A percentile compares a stretch with the other conserved stretches of the same genome.
Conservation (phyloP, 2,113 vertebrate species). For the Apodemus sylvaticus region DNA sequence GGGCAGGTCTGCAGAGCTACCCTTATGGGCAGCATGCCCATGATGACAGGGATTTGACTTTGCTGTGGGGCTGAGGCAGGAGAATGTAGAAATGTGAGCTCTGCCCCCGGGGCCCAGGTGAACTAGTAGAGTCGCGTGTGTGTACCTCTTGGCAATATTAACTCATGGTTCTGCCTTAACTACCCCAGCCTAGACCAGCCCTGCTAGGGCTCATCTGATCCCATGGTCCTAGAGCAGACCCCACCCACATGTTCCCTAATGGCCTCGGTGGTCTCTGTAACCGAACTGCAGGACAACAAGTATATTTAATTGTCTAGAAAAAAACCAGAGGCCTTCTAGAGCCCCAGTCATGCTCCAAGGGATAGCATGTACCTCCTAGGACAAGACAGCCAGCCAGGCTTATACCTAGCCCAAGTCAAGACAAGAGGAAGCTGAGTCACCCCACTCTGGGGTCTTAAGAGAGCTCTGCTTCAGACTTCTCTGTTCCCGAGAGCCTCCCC, state of each 20-base stretch:
- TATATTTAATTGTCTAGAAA: not conserved
- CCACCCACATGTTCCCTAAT: not conserved
- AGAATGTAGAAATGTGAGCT: rapidly evolving
- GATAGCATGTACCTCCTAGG: rapidly evolving
- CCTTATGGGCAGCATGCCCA: rapidly evolving
- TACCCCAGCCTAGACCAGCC: rapidly evolving
- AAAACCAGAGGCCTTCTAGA: not conserved
- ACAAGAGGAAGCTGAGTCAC: rapidly evolving
- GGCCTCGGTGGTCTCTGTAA: no score
- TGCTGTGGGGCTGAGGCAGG: rapidly evolving
- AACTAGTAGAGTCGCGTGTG: rapidly evolving
- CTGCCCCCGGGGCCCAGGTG: not conserved
- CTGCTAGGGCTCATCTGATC: rapidly evolving
- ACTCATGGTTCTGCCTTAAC: not conserved
- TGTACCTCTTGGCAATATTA: not conserved
- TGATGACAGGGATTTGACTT: rapidly evolving
- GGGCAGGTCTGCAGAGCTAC: not conserved
- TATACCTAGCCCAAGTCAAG: not conserved
- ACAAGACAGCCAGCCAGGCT: not conserved
- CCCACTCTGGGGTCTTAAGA: not conserved
- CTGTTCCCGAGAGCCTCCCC: rapidly evolving
- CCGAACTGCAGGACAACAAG: rapidly evolving
- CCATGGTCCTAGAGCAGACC: not conserved
- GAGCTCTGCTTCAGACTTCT: not conserved
- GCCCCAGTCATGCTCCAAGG: not conserved